Percentiles rank a stretch among this genome's conserved stretches.
phyloP scores from a whole-genome alignment of 2,113 vertebrate genomes.

The Sorex araneus region DNA sequence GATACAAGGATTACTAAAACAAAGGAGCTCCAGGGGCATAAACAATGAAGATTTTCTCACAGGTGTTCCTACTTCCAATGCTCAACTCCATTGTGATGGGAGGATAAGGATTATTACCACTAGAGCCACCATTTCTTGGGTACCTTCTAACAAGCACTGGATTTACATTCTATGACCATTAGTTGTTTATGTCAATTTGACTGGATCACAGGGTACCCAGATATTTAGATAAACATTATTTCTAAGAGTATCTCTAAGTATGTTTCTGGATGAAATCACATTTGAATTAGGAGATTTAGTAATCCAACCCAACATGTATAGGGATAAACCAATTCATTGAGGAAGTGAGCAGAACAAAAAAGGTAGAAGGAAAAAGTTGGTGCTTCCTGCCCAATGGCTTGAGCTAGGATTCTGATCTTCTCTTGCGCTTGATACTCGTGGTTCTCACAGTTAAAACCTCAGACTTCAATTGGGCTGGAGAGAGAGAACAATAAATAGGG shows the following conservation, averaged over 20 bases:
- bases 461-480: neutral
- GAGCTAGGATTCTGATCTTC: neutral
- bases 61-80: neutral
- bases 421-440: neutral
- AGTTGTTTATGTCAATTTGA: neutral
- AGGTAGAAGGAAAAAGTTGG: neutral
- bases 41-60: neutral
- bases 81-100: neutral
- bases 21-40: conserved; percentile 18
- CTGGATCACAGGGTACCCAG: neutral
- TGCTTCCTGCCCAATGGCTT: neutral
- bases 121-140: neutral
- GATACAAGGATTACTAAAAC: conserved; percentile 58
- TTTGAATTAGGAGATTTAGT: neutral
- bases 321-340: neutral
- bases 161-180: neutral
- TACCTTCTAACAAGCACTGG: neutral
- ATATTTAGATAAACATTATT: conserved; percentile 11
- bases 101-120: neutral
- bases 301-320: neutral
- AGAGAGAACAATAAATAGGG: no score
- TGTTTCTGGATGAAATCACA: neutral
- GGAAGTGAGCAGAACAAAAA: neutral
- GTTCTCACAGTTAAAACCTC: neutral
- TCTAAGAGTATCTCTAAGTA: neutral